Evolutionary conservation across 2,113 vertebrate genomes (phyloP), one percentile per base, ranked within the genome.

Genomic region (Accipiter cooperii): DNA sequence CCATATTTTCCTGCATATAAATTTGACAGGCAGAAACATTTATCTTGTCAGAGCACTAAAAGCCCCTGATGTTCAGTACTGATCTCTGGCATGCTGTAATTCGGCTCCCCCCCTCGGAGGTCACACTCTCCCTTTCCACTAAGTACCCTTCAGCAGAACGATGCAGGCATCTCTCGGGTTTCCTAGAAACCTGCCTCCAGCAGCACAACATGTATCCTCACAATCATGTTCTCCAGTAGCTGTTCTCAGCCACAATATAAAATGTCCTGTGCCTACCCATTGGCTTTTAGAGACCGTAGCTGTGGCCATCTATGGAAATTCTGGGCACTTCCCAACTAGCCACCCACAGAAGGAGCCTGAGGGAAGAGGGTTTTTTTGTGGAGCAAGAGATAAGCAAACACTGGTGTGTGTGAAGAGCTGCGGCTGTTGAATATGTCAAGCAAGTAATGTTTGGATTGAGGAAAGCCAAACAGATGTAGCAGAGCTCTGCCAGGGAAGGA

Each of bases 401-500:
- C 7, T 44, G 24, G 19, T n/a, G 82, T 89, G 76, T 93, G 76
- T 47, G 38, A 93, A 95, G 86, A 78, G 73, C 63, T 54, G 64
- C 2, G 1, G 51, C 73, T 96, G 68, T 94, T 92, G 46, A 93
- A 42, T 78, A 42, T 87, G 84, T 92, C 94, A 89, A 92, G 89
- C 89, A 89, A 92, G 93, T 66, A 92, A 84, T 84, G 68, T 94
- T 92, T 96, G 76, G 42, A 79, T 54, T 90, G 77, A 80, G 52
- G 77, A 79, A 95, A 96, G 68, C 36, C 82, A 93, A 95, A 94
- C 46, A 94, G 92, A 93, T n/a, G 49, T 44, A 80, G 79, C 46
- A 74, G 63, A 83, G 40, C 58, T 63, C 17, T 89, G 90, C 82
- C 65, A 91, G 52, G 36, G 89, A 80, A 89, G 74, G 49, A 95